Percentiles rank a stretch among this genome's conserved stretches.
phyloP scores from a whole-genome alignment of 2,797 vertebrate genomes.

The Tragelaphus eurycerus region DNA sequence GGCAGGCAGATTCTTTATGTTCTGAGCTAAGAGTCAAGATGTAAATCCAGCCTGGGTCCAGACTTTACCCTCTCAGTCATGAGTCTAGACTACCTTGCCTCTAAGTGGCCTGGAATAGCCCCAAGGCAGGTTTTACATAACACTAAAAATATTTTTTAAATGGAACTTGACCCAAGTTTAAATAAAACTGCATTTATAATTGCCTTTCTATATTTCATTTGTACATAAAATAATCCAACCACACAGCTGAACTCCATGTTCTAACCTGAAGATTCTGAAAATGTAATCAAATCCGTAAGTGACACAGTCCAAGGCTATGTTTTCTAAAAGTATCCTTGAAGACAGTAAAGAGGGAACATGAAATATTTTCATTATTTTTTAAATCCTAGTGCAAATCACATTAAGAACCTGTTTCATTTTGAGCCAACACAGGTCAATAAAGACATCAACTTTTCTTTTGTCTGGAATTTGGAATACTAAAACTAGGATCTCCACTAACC shows the following conservation, averaged over 20 bases:
- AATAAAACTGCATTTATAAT: background rate
- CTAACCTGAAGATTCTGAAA: background rate
- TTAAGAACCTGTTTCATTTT: background rate
- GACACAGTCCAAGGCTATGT: background rate
- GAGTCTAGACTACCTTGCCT: background rate
- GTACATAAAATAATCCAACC: background rate
- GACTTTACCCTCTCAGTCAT: background rate
- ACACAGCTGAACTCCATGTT: background rate
- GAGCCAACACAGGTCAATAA: background rate
- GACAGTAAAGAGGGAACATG: background rate
- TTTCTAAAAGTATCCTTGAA: background rate
- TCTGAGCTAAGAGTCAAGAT: background rate
- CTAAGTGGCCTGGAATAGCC: background rate
- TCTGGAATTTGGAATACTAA: background rate
- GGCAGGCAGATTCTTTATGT: background rate
- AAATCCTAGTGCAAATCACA: background rate
- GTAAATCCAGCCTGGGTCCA: background rate
- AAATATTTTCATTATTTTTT: background rate
- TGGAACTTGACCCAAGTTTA: background rate
- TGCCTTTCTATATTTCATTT: background rate
- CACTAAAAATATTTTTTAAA: background rate
- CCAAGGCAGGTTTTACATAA: background rate
- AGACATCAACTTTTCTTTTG: background rate
- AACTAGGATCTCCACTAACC: background rate
- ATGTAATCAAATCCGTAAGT: background rate